phyloP scores from a whole-genome alignment of 2,113 vertebrate species.

The Cyanoderma ruficeps region DNA sequence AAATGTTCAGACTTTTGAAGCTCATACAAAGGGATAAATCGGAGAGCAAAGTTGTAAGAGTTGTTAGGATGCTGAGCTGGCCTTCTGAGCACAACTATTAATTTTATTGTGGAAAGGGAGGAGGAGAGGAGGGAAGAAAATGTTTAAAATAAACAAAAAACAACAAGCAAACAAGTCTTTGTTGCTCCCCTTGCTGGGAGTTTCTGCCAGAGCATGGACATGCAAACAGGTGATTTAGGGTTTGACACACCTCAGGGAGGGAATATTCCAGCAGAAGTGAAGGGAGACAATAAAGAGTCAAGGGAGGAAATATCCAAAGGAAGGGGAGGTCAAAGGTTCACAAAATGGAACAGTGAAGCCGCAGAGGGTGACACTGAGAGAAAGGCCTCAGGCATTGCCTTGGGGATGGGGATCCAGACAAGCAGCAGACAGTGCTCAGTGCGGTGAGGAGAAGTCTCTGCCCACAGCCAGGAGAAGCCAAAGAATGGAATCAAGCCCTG shows the following conservation, averaged over 20 bases:
- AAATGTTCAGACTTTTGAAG: constrained; percentile 13
- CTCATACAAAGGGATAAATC: neutral
- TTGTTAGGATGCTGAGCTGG: neutral
- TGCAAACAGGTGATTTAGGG: constrained; percentile 23
- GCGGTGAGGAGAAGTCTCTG: neutral
- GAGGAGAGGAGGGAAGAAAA: constrained; percentile 24
- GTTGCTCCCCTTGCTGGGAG: constrained; percentile 18
- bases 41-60: neutral
- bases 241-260: constrained; percentile 45
- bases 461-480: neutral
- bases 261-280: constrained; percentile 13
- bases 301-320: constrained; percentile 29
- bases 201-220: constrained; percentile 13
- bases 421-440: neutral
- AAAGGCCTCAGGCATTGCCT: neutral
- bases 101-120: constrained; percentile 30
- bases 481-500: neutral
- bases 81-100: constrained; percentile 24
- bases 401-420: neutral
- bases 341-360: neutral
- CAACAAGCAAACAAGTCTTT: constrained; percentile 28
- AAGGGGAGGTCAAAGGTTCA: constrained; percentile 48
- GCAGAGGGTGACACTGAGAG: neutral
- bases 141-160: neutral
- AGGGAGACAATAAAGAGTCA: neutral